Percentiles rank a stretch among this genome's conserved stretches.
These are phyloP conservation scores for Sebastes kiyomatsui DNA, from an alignment of 2,797 vertebrate genomes.

Conservation along the genomic window DNA sequence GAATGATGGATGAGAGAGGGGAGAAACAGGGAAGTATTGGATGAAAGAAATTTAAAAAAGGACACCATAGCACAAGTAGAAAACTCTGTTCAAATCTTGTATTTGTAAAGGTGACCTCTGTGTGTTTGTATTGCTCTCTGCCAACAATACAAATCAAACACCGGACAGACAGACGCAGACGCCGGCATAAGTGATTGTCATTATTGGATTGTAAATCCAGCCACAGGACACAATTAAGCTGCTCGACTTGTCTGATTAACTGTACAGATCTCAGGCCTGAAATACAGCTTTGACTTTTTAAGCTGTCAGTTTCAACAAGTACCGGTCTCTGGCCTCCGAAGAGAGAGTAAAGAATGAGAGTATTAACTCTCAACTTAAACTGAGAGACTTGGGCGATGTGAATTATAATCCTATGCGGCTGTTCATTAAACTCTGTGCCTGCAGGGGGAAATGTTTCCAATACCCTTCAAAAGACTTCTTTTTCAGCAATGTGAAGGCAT, in stretches of 20 bases:
- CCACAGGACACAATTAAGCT: constrained; percentile 67
- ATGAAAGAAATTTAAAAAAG: constrained; percentile 4
- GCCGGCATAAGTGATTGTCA: constrained; percentile 41
- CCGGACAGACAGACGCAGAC: constrained; percentile 17
- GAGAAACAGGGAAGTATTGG: constrained; percentile 9
- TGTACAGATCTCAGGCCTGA: constrained; percentile 63
- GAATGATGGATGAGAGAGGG: constrained; percentile 11
- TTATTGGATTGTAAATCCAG: constrained; percentile 68
- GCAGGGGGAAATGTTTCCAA: constrained; percentile 73
- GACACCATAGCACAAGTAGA: not conserved
- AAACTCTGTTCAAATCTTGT: not conserved
- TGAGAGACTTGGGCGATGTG: constrained; percentile 63
- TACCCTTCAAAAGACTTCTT: constrained; percentile 73
- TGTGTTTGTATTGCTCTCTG: constrained; percentile 12
- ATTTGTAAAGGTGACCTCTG: constrained; percentile 26
- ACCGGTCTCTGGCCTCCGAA: constrained; percentile 42
- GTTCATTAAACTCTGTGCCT: constrained; percentile 76
- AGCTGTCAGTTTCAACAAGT: constrained; percentile 77
- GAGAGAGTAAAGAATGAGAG: constrained; percentile 72
- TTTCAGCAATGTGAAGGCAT: constrained; percentile 66
- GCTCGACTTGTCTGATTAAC: constrained; percentile 64
- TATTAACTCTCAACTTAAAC: constrained; percentile 71
- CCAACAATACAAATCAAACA: constrained; percentile 52
- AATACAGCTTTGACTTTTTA: constrained; percentile 79
- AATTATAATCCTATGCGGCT: constrained; percentile 73